phyloP scores from a whole-genome alignment of 2,113 vertebrate species.

The Sinocyclocheilus anshuiensis region DNA sequence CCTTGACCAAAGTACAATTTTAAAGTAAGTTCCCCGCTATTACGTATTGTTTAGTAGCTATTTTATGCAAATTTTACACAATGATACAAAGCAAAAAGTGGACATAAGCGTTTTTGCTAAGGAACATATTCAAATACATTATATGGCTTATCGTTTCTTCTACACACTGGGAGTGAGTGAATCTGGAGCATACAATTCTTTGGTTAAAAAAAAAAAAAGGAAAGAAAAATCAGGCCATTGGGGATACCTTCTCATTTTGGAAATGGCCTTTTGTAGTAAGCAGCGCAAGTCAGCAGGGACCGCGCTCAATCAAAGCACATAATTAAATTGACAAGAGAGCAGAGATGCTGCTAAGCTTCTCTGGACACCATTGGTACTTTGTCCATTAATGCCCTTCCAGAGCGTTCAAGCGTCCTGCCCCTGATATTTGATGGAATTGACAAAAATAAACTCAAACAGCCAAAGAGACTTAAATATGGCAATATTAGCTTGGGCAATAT shows the following conservation, averaged over 20 bases:
- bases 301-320: slow-evolving; percentile 39
- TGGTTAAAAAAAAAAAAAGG: background rate
- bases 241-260: slow-evolving; percentile 26
- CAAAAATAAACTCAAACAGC: slow-evolving; percentile 54
- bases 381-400: slow-evolving; percentile 21
- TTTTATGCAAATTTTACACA: background rate
- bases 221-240: background rate
- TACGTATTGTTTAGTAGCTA: background rate
- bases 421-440: slow-evolving; percentile 66
- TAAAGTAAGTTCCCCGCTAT: background rate
- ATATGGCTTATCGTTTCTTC: background rate
- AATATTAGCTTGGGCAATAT: slow-evolving; percentile 62
- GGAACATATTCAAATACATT: background rate
- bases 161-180: background rate
- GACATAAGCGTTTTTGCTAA: background rate
- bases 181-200: background rate
- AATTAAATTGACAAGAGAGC: slow-evolving; percentile 58
- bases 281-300: slow-evolving; percentile 35
- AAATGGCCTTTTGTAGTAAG: slow-evolving; percentile 32
- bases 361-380: slow-evolving; percentile 40
- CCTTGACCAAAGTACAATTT: background rate
- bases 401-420: slow-evolving; percentile 16
- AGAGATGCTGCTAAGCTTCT: slow-evolving; percentile 54
- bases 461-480: slow-evolving; percentile 66
- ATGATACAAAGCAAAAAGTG: background rate